phyloP scores from a whole-genome alignment of 2,888 invertebrate genomes.

The Zaprionus lineosus region DNA sequence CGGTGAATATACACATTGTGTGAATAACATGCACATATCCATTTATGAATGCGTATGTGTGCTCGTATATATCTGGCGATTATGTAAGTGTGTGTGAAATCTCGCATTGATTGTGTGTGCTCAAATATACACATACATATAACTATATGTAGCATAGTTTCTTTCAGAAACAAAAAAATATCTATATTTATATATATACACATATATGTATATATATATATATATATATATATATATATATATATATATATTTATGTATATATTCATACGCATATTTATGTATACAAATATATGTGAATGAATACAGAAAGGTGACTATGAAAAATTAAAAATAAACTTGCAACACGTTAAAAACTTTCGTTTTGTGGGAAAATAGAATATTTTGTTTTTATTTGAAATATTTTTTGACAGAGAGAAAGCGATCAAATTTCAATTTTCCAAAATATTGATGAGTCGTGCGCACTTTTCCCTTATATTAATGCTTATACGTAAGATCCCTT shows the following conservation, averaged over 20 bases:
- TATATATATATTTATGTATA: conserved; percentile 13
- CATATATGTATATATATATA: not conserved
- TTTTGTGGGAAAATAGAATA: conserved; percentile 25
- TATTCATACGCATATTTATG: conserved; percentile 14
- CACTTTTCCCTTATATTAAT: conserved; percentile 30
- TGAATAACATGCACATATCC: too few relatives aligned
- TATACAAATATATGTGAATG: conserved; percentile 26
- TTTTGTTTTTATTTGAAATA: conserved; percentile 51
- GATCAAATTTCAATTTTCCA: conserved; percentile 68
- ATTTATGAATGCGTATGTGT: too few relatives aligned
- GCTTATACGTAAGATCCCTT: too few relatives aligned
- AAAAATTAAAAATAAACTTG: conserved; percentile 63
- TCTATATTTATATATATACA: not conserved
- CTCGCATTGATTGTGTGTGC: too few relatives aligned
- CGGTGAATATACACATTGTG: too few relatives aligned
- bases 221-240: conserved; percentile 7
- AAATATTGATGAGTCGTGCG: conserved; percentile 67
- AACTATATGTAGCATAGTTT: not conserved
- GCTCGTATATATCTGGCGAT: too few relatives aligned
- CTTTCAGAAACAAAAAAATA: not conserved
- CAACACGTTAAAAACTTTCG: conserved; percentile 44
- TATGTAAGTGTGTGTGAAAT: too few relatives aligned
- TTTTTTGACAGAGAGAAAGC: conserved; percentile 35
- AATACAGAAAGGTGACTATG: conserved; percentile 56
- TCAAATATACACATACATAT: not conserved